Percentiles rank a stretch among this genome's conserved stretches.
These are phyloP conservation scores for Leucophenga maculata DNA, from an alignment of 2,888 invertebrate genomes.

Conservation along the genomic window DNA sequence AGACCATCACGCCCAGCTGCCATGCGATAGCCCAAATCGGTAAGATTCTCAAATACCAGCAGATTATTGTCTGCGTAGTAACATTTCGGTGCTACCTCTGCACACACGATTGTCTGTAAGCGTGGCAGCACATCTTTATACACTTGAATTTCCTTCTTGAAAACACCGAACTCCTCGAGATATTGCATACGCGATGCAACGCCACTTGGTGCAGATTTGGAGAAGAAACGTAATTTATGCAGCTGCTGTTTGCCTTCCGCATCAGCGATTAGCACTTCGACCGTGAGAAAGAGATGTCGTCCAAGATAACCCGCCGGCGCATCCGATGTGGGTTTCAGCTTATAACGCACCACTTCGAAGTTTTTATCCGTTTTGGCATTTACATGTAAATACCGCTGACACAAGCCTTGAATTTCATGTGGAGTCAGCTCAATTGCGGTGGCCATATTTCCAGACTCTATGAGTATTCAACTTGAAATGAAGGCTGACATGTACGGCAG, in stretches of 20 bases:
- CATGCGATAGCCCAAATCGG: conserved; percentile 63
- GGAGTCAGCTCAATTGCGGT: conserved; percentile 49
- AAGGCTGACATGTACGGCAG: no score
- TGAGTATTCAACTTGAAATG: no score
- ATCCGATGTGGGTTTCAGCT: conserved; percentile 56
- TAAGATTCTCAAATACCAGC: conserved; percentile 73
- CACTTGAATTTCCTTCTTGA: conserved; percentile 73
- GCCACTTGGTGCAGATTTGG: conserved; percentile 76
- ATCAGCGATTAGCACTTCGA: conserved; percentile 49
- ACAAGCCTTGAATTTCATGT: conserved; percentile 54
- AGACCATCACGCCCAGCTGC: conserved; percentile 60
- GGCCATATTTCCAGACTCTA: conserved; percentile 43
- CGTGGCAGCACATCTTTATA: conserved; percentile 72
- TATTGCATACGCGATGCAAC: conserved; percentile 74
- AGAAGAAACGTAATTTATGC: conserved; percentile 73
- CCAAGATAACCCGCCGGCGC: conserved; percentile 66
- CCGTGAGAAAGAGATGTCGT: conserved; percentile 62
- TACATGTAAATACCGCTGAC: conserved; percentile 50
- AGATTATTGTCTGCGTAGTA: conserved; percentile 70
- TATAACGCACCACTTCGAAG: conserved; percentile 57
- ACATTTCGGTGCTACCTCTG: conserved; percentile 68
- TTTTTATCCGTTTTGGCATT: conserved; percentile 8
- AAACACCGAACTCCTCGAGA: conserved; percentile 72
- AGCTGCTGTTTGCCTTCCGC: conserved; percentile 29
- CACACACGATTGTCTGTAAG: conserved; percentile 58